phyloP scores from a whole-genome alignment of 2,113 vertebrate genomes.

The Oplegnathus fasciatus region DNA sequence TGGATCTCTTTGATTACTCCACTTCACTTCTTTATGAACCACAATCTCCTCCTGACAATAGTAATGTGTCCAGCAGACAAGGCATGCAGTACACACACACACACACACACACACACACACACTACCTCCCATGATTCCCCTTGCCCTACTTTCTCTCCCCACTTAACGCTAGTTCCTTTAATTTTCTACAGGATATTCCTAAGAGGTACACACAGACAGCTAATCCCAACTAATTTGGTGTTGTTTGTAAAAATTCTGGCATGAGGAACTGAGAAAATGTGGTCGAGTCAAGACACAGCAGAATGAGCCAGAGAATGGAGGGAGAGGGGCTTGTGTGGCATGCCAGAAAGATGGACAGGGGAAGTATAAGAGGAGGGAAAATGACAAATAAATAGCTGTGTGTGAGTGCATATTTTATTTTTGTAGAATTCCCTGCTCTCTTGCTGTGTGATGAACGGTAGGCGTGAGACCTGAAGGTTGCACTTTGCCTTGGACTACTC shows the following conservation, averaged over 20 bases:
- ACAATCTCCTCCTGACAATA: slow-evolving; percentile 68
- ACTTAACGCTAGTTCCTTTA: slow-evolving; percentile 60
- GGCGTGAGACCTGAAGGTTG: slow-evolving; percentile 79
- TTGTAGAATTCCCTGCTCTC: slow-evolving; percentile 63
- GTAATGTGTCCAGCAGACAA: slow-evolving; percentile 64
- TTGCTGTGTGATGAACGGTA: slow-evolving; percentile 73
- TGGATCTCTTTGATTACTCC: slow-evolving; percentile 76
- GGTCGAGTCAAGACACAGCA: slow-evolving; percentile 57
- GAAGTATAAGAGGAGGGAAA: slow-evolving; percentile 57
- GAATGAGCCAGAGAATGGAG: slow-evolving; percentile 62
- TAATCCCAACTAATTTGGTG: slow-evolving; percentile 78
- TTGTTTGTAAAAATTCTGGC: slow-evolving; percentile 70
- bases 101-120: slow-evolving; percentile 42
- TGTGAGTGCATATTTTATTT: slow-evolving; percentile 56
- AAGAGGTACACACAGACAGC: slow-evolving; percentile 69
- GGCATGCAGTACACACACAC: slow-evolving; percentile 3
- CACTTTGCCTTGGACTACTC: slow-evolving; percentile 79
- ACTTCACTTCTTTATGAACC: slow-evolving; percentile 71
- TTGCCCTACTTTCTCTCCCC: slow-evolving; percentile 66
- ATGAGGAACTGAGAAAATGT: slow-evolving; percentile 64
- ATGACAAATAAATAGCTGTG: slow-evolving; percentile 75
- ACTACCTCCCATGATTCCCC: slow-evolving; percentile 44
- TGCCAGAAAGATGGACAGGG: slow-evolving; percentile 72
- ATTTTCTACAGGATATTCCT: slow-evolving; percentile 73
- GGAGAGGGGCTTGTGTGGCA: slow-evolving; percentile 51